These are phyloP conservation scores for Hassar affinis DNA, from an alignment of 2,113 vertebrate species.

Conservation along the genomic window DNA sequence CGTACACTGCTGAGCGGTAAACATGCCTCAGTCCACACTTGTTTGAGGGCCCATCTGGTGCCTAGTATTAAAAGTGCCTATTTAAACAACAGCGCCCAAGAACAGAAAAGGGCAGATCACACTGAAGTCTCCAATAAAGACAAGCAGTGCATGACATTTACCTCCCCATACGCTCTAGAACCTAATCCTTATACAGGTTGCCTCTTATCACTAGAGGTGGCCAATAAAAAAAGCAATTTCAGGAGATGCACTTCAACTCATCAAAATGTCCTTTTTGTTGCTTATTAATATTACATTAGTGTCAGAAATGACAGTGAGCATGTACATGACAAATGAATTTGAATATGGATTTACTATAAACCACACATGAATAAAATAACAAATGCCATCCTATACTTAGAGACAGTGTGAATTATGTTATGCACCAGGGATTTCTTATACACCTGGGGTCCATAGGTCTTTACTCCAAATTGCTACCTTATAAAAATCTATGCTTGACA, in stretches of 20 bases:
- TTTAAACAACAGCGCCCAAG: constrained; percentile 74
- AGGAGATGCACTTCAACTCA: constrained; percentile 51
- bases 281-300: constrained; percentile 59
- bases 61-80: constrained; percentile 74
- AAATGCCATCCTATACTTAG: constrained; percentile 26
- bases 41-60: constrained; percentile 76
- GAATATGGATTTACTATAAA: constrained; percentile 51
- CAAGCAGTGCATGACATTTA: constrained; percentile 78
- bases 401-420: background rate
- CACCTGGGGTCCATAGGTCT: background rate
- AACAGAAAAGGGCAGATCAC: constrained; percentile 73
- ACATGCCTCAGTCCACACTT: constrained; percentile 70
- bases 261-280: constrained; percentile 59
- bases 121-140: constrained; percentile 76
- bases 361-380: constrained; percentile 19
- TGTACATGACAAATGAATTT: constrained; percentile 51
- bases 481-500: too few species aligned
- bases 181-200: constrained; percentile 59
- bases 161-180: constrained; percentile 61
- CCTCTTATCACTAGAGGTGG: constrained; percentile 58
- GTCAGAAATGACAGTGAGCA: constrained; percentile 47
- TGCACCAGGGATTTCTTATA: background rate
- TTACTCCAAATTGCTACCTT: background rate
- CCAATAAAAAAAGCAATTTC: constrained; percentile 76
- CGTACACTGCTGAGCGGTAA: constrained; percentile 71